Base-by-base conservation (phyloP, 2,113 vertebrate genomes). In the Oxyruncus cristatus region DNA sequence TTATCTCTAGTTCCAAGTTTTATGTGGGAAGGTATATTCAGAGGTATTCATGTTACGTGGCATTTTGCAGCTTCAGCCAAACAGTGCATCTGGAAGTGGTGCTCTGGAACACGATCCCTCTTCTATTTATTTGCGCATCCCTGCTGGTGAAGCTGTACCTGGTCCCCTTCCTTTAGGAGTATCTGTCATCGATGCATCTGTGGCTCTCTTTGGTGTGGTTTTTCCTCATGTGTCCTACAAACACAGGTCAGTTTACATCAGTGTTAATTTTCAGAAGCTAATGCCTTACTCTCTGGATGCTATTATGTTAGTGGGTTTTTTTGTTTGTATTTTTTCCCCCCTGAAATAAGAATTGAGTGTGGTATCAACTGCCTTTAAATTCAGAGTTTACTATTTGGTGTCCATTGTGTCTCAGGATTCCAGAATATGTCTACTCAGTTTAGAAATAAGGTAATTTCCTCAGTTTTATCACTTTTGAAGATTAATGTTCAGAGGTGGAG, bases 211-310 rank as follows among this genome's bases (percentile, higher is more conserved):
- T 81, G 99, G 99, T 42, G 99, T 99, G 42, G 99, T 99, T 77
- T 99, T 99, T 95, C 99, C 99, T 68, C 99, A 99, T 35, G 99
- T 99, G 74, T 99, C 99, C 81, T 99, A 99, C 88, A 99, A 99
- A 96, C 99, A 99, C 92, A 98, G 99, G 99, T 99, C 77, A 97
- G 97, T 98, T 95, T 94, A 72, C 81, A 55, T 88, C 52, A 56
- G 30, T 74, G 11, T 55, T 87, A 33, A 17, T 3, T 75, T 88
- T 92, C 67, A 82, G 39, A 87, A 47, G 55, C 21, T 63, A 81
- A 74, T 80, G 41, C 15, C 5, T 74, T 59, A 12, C 67, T 67
- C 35, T 71, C 39, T 71, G 46, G 18, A 13, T 72, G 20, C 11
- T 53, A 11, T 21, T 73, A 16, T 12, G 0, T 49, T 49, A 12